Evolutionary conservation across 2,888 invertebrate species (phyloP), one percentile per base, ranked within the genome.

Genomic region (Nasonia oneida): DNA sequence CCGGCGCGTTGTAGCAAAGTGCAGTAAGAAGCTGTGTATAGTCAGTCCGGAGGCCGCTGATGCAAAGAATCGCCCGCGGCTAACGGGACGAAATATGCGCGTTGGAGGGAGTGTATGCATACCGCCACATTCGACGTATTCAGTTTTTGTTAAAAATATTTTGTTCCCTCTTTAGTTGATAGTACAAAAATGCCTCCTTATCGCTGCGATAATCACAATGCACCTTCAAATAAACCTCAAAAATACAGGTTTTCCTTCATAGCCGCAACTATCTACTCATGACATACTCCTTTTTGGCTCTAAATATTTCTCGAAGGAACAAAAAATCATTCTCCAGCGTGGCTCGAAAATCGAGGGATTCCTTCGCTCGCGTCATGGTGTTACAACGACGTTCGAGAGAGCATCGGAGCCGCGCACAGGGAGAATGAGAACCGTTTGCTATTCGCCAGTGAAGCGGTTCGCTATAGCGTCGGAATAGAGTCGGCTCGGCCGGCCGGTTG

Each of bases 381-480:
- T 8, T 61, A 8, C n/a, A 8, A 61, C n/a, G 10, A 73, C 1
- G 39, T 39, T 73, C 73, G n/a, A 42, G n/a, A 33, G 10, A 2
- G n/a, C 10, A 61, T 61, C 61, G 29, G 14, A 47, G 39, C 14
- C 12, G n/a, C 15, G 15, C 29, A 23, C 29, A 18, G 18, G 29
- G 33, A 33, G 86, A 89, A 92, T 92, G 93, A 93, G 92, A 92
- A 93, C 92, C 92, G 89, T 90, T 89, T 91, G 90, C 90, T 64
- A 73, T 92, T 92, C 91, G 91, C 91, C 91, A 91, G 91, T 90
- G 91, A 91, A 92, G 91, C 92, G 90, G 91, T 92, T 90, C 57
- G 4, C 57, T 18, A 18, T 57, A 92, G 67, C 84, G 80, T 75
- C 73, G 78, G 78, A 84, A 42, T 73, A 73, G 84, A 91, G 91